Percentiles rank a stretch among this genome's conserved stretches.
These are phyloP conservation scores for Mesorhabditis sp. DNA, from an alignment of 2,888 invertebrate species.

Conservation along the genomic window DNA sequence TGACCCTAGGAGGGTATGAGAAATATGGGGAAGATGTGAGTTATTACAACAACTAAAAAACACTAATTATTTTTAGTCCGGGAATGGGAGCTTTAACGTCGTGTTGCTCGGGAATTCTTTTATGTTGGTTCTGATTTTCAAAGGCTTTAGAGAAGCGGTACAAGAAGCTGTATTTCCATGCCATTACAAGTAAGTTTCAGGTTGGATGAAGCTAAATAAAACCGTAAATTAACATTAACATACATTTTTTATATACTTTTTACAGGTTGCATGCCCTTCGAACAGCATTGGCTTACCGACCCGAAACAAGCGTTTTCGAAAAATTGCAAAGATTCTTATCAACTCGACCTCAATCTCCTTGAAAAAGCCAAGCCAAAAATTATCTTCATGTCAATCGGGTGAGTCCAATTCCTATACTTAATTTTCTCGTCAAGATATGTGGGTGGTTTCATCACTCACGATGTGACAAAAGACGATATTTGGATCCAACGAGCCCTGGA, in stretches of 20 bases:
- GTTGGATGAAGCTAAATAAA: not conserved
- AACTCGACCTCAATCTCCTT: not conserved
- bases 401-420: not conserved
- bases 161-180: slow-evolving; percentile 6
- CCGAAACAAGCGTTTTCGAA: not conserved
- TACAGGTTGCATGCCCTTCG: not conserved
- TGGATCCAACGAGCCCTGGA: not conserved
- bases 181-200: not conserved
- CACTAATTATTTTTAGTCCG: not conserved
- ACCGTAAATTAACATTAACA: not conserved
- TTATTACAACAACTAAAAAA: not conserved
- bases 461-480: not conserved
- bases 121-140: not conserved
- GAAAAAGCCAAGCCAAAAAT: slow-evolving; percentile 1
- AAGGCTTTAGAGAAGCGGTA: not conserved
- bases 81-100: not conserved
- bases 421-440: not conserved
- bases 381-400: slow-evolving; percentile 2
- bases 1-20: slow-evolving; percentile 3
- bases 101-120: not conserved
- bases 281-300: not conserved
- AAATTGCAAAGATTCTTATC: not conserved
- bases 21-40: not conserved
- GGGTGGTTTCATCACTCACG: not conserved
- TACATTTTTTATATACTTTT: not conserved